These are phyloP conservation scores for Hipparchia sbordonii DNA, from an alignment of 2,888 invertebrate species.

Conservation along the genomic window DNA sequence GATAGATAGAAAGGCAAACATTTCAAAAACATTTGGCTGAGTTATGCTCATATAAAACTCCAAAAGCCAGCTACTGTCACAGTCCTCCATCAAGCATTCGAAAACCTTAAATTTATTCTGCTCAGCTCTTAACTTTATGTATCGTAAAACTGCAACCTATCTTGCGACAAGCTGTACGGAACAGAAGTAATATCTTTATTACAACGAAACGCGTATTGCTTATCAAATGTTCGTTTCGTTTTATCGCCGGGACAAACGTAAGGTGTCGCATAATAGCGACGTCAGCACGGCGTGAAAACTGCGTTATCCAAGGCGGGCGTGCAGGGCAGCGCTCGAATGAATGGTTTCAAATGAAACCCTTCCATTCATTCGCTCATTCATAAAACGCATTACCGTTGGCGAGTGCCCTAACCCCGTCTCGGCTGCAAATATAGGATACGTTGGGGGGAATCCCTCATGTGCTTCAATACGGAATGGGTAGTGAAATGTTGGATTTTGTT, in stretches of 20 bases:
- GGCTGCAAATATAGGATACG: slow-evolving; percentile 65
- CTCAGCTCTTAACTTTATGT: slow-evolving; percentile 59
- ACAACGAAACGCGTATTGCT: slow-evolving; percentile 42
- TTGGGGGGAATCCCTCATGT: slow-evolving; percentile 61
- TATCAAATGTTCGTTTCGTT: slow-evolving; percentile 44
- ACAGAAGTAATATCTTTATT: slow-evolving; percentile 52
- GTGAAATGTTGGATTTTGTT: slow-evolving; percentile 70
- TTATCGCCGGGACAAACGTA: slow-evolving; percentile 49
- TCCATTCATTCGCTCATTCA: slow-evolving; percentile 78
- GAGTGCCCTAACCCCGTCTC: slow-evolving; percentile 59
- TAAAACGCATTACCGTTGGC: slow-evolving; percentile 72
- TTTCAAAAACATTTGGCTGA: neutral
- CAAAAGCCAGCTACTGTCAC: slow-evolving; percentile 43
- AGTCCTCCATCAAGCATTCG: slow-evolving; percentile 49
- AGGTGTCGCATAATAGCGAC: slow-evolving; percentile 28
- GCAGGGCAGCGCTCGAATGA: slow-evolving; percentile 58
- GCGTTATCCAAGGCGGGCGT: slow-evolving; percentile 42
- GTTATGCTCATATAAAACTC: neutral
- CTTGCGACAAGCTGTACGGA: slow-evolving; percentile 44
- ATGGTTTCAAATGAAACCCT: slow-evolving; percentile 72
- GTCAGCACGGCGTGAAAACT: slow-evolving; percentile 37
- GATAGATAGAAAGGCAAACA: too few species aligned
- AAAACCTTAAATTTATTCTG: slow-evolving; percentile 52
- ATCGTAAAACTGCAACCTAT: slow-evolving; percentile 60
- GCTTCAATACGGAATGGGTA: slow-evolving; percentile 66